Conservation (phyloP, 2,113 vertebrate species). For the Osmerus eperlanus region DNA sequence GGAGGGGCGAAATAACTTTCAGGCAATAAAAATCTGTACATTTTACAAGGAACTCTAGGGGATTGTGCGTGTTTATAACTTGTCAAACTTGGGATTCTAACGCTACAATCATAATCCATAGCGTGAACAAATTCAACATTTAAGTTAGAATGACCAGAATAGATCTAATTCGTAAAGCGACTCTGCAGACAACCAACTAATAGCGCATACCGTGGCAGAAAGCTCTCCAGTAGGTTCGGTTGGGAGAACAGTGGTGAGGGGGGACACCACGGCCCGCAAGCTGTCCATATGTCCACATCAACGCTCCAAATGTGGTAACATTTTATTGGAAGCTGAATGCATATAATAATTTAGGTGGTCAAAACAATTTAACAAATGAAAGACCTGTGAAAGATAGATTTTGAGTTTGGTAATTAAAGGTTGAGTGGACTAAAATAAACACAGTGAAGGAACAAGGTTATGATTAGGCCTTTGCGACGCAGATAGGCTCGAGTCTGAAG, state of each 20-base stretch:
- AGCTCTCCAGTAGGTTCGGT: background rate
- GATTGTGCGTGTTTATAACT: no score
- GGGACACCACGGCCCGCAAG: background rate
- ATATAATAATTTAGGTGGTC: slow-evolving; percentile 66
- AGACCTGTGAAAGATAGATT: slow-evolving; percentile 65
- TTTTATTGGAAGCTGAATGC: slow-evolving; percentile 61
- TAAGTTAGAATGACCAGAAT: no score
- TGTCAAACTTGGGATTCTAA: no score
- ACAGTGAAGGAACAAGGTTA: slow-evolving; percentile 49
- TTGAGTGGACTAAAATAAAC: slow-evolving; percentile 62
- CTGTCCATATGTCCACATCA: slow-evolving; percentile 25
- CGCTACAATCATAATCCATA: no score
- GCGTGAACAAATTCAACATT: no score
- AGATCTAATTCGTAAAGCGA: no score
- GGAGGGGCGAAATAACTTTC: no score
- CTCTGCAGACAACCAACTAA: no score
- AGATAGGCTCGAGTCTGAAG: slow-evolving; percentile 44
- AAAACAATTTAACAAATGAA: slow-evolving; percentile 66
- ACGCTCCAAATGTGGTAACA: slow-evolving; percentile 49
- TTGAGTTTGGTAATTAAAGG: slow-evolving; percentile 66
- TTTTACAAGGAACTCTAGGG: no score
- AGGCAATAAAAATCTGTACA: no score
- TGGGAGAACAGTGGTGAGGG: slow-evolving; percentile 4
- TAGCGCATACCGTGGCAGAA: slow-evolving; percentile 28
- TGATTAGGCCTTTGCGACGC: slow-evolving; percentile 65